phyloP scores from a whole-genome alignment of 2,888 invertebrate species.

The Drosophila recens region DNA sequence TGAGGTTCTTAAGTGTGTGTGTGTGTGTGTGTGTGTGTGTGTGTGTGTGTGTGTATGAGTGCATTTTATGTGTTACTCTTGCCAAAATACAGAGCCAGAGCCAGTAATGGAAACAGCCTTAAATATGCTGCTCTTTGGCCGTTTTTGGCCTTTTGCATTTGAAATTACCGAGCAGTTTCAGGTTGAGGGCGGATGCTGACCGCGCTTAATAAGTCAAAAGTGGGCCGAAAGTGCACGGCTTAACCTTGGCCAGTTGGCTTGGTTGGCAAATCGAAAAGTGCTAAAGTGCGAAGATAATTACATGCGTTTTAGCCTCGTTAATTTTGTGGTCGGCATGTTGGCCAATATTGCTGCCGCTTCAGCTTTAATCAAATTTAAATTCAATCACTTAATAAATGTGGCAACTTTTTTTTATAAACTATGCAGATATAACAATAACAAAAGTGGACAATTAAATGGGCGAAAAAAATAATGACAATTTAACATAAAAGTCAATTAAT shows the following conservation, averaged over 20 bases:
- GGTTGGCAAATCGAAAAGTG: slow-evolving; percentile 23
- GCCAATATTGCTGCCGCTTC: neutral
- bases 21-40: no score
- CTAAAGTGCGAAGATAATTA: slow-evolving; percentile 17
- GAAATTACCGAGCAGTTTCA: neutral
- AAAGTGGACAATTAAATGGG: slow-evolving; percentile 1
- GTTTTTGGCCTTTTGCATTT: slow-evolving; percentile 33
- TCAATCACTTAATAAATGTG: slow-evolving; percentile 7
- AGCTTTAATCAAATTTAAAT: slow-evolving; percentile 1
- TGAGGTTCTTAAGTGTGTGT: neutral
- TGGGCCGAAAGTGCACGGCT: slow-evolving; percentile 45
- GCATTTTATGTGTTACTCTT: slow-evolving; percentile 12
- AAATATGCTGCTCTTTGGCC: slow-evolving; percentile 28
- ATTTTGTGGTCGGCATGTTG: slow-evolving; percentile 6
- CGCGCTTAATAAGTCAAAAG: slow-evolving; percentile 29
- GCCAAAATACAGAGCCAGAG: neutral
- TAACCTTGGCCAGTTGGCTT: no score
- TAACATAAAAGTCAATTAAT: slow-evolving; percentile 13
- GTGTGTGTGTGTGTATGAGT: slow-evolving; percentile 1
- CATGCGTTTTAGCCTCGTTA: slow-evolving; percentile 17
- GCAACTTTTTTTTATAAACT: neutral
- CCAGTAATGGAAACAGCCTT: slow-evolving; percentile 38
- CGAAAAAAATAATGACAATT: neutral
- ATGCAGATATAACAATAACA: neutral
- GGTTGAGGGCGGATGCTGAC: slow-evolving; percentile 9